Percentiles rank a stretch among this genome's conserved stretches.
Evolutionary conservation across 2,113 vertebrate species (phyloP).

Genomic region (Phodopus roborovskii): DNA sequence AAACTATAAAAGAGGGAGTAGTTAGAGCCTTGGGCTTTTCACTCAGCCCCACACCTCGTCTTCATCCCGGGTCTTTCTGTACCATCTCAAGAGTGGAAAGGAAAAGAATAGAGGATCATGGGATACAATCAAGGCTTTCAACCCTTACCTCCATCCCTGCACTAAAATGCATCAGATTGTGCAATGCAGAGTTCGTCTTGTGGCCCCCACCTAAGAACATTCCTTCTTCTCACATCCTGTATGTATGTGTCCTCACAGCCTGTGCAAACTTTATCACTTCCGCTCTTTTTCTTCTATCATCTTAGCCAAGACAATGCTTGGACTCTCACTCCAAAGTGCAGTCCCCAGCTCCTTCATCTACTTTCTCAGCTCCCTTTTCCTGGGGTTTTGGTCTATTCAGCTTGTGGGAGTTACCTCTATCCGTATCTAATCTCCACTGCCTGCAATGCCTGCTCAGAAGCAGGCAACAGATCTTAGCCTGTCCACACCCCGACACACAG

Average conservation of each 20-base stretch:
- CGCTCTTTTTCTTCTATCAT: background rate
- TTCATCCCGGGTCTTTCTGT: background rate
- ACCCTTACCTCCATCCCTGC: background rate
- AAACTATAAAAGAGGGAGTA: background rate
- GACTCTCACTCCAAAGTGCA: background rate
- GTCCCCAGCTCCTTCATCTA: background rate
- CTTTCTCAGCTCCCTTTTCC: background rate
- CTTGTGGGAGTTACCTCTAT: background rate
- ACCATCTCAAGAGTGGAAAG: background rate
- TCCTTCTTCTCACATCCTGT: background rate
- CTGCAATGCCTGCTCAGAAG: background rate
- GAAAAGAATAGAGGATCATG: background rate
- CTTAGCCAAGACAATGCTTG: background rate
- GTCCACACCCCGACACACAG: background rate
- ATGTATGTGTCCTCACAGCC: background rate
- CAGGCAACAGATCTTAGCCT: background rate
- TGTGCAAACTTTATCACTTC: background rate
- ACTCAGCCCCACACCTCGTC: fast-evolving
- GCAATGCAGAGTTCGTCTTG: background rate
- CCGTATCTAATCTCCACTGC: background rate
- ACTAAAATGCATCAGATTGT: background rate
- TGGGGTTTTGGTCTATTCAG: background rate
- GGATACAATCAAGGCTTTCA: background rate
- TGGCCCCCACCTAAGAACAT: background rate
- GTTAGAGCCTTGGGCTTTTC: background rate